Evolutionary conservation across 2,797 vertebrate species (phyloP).

Genomic region (Sebastes vulpes): DNA sequence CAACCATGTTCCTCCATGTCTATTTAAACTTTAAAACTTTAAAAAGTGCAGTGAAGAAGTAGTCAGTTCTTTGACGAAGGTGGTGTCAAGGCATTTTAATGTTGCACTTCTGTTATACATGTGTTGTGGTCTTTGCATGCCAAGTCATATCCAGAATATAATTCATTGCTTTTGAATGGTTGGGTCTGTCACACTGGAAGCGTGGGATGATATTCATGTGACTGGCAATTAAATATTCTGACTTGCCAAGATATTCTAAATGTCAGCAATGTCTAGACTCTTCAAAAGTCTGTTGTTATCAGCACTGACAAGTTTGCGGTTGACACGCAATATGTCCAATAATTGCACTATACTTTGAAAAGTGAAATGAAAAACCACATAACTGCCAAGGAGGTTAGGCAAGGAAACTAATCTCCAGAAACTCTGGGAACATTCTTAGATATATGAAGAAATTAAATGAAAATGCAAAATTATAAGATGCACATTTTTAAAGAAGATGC

Average conservation of each 20-base stretch:
- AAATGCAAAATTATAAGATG: too few relatives aligned
- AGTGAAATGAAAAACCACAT: not conserved
- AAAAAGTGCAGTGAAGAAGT: not conserved
- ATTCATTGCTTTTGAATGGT: not conserved
- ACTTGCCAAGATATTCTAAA: not conserved
- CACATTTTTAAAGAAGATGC: not conserved
- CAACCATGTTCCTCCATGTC: not conserved
- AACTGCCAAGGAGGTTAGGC: too few relatives aligned
- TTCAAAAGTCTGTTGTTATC: too few relatives aligned
- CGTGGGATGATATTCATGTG: not conserved
- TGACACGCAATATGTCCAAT: not conserved
- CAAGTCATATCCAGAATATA: not conserved
- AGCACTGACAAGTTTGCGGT: not conserved
- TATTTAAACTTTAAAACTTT: not conserved
- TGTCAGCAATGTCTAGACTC: not conserved
- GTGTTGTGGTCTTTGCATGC: not conserved
- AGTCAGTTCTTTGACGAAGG: not conserved
- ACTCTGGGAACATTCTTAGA: not conserved
- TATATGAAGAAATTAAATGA: not conserved
- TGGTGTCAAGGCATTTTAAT: not conserved
- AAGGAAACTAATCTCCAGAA: not conserved
- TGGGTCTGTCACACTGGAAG: not conserved
- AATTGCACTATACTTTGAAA: not conserved
- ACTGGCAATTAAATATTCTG: not conserved
- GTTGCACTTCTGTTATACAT: not conserved